Percentiles rank a stretch among this genome's conserved stretches.
Conservation (phyloP, 2,888 invertebrate species). For the Chaetoderma sp. region DNA sequence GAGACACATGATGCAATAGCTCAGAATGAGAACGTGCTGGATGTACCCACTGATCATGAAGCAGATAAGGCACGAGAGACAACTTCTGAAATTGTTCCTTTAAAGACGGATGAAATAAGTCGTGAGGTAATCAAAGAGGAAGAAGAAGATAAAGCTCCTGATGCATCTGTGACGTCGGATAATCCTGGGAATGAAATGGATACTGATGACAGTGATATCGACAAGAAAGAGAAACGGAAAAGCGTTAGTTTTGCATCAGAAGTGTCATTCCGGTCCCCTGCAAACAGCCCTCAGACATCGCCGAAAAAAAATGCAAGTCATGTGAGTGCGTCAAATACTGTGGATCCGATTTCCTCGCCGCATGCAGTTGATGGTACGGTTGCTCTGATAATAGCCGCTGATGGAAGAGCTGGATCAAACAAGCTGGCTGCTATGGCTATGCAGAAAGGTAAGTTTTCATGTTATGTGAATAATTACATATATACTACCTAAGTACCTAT, state of each 20-base stretch:
- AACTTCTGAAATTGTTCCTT: no score
- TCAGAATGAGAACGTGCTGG: background rate
- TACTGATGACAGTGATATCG: slow-evolving; percentile 24
- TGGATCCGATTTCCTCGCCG: no score
- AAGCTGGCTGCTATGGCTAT: no score
- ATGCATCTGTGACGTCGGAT: background rate
- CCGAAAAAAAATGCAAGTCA: slow-evolving; percentile 30
- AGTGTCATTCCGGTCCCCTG: slow-evolving; percentile 64
- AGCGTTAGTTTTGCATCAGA: slow-evolving; percentile 67
- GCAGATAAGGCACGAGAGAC: no score
- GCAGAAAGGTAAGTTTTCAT: no score
- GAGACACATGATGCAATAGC: background rate
- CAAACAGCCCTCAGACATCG: slow-evolving; percentile 48
- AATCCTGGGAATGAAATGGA: slow-evolving; percentile 2
- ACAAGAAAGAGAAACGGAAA: slow-evolving; percentile 48
- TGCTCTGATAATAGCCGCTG: no score
- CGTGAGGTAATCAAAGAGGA: no score
- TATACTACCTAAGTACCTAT: no score
- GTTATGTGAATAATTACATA: no score
- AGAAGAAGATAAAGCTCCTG: background rate
- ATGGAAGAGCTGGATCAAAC: no score
- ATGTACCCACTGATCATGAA: background rate
- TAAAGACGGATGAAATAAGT: background rate
- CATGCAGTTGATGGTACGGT: no score
- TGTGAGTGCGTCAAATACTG: no score